Evolutionary conservation across 2,113 vertebrate genomes (phyloP).

Genomic region (Hemichromis elongatus): DNA sequence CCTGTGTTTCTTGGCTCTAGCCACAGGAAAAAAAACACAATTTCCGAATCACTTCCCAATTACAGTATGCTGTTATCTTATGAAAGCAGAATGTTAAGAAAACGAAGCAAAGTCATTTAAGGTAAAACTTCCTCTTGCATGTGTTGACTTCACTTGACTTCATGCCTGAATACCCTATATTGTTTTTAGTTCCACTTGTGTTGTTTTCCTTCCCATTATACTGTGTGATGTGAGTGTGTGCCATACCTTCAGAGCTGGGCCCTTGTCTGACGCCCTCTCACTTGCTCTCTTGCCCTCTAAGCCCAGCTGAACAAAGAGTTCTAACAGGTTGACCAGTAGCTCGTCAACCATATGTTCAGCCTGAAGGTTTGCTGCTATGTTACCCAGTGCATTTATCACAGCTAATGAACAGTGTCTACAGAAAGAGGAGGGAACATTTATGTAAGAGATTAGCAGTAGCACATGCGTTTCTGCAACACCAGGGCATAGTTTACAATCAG

Average conservation of each 20-base stretch:
- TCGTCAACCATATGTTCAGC: conserved; percentile 93
- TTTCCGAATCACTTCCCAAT: background rate
- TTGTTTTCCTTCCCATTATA: background rate
- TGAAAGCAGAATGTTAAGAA: background rate
- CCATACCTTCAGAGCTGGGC: conserved; percentile 88
- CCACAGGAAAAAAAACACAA: background rate
- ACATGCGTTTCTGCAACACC: background rate
- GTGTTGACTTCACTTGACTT: background rate
- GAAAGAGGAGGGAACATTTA: background rate
- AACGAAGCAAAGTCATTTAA: background rate
- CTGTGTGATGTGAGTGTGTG: background rate
- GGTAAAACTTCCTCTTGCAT: background rate
- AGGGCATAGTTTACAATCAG: background rate
- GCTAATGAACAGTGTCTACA: conserved; percentile 58
- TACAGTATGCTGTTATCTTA: background rate
- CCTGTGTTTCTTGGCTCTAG: background rate
- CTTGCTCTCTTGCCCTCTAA: conserved; percentile 96
- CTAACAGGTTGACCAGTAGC: conserved; percentile 94
- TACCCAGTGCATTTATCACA: conserved; percentile 83
- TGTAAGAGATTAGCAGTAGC: background rate
- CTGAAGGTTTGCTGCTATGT: conserved; percentile 96
- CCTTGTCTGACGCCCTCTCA: conserved; percentile 93
- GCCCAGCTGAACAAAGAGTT: conserved; percentile 96
- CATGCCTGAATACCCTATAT: background rate
- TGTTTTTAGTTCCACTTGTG: background rate